A percentile compares a stretch with the other conserved stretches of the same genome.
These are phyloP conservation scores for Antechinus stuartii DNA, from an alignment of 2,113 vertebrate genomes.

Conservation along the genomic window DNA sequence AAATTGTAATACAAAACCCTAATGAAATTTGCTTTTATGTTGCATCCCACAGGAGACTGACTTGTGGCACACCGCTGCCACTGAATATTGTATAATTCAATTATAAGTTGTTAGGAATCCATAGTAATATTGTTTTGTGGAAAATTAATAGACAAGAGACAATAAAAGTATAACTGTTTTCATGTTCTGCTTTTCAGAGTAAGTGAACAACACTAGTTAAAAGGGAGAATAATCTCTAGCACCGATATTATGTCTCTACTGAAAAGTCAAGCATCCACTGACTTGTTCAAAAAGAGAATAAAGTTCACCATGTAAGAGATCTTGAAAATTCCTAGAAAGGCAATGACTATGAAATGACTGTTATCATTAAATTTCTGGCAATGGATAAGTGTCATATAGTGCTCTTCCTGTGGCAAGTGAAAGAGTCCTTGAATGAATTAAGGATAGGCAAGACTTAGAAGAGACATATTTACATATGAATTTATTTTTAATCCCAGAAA, in stretches of 20 bases:
- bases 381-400: not conserved
- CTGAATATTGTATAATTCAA: not conserved
- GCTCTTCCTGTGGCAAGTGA: not conserved
- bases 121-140: not conserved
- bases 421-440: not conserved
- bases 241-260: not conserved
- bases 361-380: not conserved
- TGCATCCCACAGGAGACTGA: not conserved
- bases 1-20: not conserved
- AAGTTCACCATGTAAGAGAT: not conserved
- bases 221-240: not conserved
- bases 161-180: not conserved
- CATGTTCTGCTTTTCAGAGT: not conserved
- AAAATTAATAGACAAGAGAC: not conserved
- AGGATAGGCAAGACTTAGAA: not conserved
- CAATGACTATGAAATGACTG: not conserved
- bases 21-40: not conserved
- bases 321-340: not conserved
- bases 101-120: slow-evolving; percentile 1
- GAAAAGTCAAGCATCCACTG: not conserved
- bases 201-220: not conserved
- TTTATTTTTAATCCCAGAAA: not conserved
- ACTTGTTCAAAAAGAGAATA: not conserved
- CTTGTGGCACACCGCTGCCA: not conserved
- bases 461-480: not conserved